A percentile compares a stretch with the other conserved stretches of the same genome.
Conservation (phyloP, 2,888 invertebrate species). For the Stenodera caucasica region DNA sequence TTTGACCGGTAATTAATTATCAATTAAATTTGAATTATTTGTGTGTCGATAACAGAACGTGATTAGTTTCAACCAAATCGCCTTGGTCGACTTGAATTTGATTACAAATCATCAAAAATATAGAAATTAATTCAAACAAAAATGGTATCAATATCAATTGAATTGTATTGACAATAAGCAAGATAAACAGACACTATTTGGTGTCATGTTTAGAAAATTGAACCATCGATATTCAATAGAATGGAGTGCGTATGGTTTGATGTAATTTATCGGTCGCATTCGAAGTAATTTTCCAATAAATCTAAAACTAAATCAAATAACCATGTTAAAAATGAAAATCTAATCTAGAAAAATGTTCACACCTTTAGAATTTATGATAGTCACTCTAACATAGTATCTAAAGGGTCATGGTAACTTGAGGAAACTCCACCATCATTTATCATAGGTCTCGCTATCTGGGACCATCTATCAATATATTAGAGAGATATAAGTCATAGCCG, state of each 20-base stretch:
- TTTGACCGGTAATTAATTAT: slow-evolving; percentile 25
- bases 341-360: slow-evolving; percentile 41
- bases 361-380: slow-evolving; percentile 44
- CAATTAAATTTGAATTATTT: slow-evolving; percentile 26
- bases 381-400: not conserved
- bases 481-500: slow-evolving; percentile 41
- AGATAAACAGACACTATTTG: not conserved
- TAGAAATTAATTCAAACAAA: not conserved
- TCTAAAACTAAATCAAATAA: slow-evolving; percentile 42
- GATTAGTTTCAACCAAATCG: slow-evolving; percentile 15
- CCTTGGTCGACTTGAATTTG: slow-evolving; percentile 10
- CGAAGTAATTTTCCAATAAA: slow-evolving; percentile 32
- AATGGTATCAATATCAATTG: not conserved
- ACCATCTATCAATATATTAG: slow-evolving; percentile 45
- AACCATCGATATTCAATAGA: not conserved
- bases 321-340: slow-evolving; percentile 42
- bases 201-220: not conserved
- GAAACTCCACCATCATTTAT: slow-evolving; percentile 41
- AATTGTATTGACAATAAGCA: not conserved
- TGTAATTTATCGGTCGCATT: slow-evolving; percentile 36
- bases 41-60: slow-evolving; percentile 24
- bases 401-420: slow-evolving; percentile 30
- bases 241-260: slow-evolving; percentile 13
- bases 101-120: not conserved
- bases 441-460: slow-evolving; percentile 37